These are phyloP conservation scores for Enteromius paludinosus DNA, from an alignment of 2,797 vertebrate species.

Conservation along the genomic window DNA sequence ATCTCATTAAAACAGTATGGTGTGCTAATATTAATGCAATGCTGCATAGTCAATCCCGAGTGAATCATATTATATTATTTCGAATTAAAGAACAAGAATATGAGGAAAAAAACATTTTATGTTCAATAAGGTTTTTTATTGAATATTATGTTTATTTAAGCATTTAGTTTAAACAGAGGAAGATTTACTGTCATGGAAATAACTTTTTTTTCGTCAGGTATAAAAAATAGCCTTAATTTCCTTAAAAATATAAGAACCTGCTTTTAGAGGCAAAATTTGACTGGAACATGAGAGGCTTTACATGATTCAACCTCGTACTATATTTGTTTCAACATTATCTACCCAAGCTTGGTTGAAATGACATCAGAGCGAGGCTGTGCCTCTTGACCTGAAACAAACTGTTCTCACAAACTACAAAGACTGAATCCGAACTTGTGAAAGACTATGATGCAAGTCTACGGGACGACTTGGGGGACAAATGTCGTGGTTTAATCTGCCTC, in stretches of 20 bases:
- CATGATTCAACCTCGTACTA: not conserved
- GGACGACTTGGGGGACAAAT: not conserved
- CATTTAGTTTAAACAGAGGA: not conserved
- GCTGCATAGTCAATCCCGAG: not conserved
- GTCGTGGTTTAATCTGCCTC: not conserved
- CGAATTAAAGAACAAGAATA: not conserved
- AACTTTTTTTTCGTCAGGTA: not conserved
- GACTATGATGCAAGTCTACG: not conserved
- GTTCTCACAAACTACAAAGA: not conserved
- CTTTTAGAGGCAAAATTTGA: not conserved
- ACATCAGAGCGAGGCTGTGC: not conserved
- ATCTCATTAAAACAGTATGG: not conserved
- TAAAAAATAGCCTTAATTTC: not conserved
- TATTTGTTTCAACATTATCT: not conserved
- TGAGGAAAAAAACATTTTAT: not conserved
- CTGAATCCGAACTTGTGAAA: slow-evolving; percentile 5
- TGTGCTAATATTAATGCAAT: not conserved
- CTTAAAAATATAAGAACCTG: not conserved
- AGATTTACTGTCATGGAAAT: not conserved
- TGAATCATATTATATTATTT: not conserved
- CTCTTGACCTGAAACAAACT: not conserved
- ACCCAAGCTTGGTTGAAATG: not conserved
- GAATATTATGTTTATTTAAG: not conserved
- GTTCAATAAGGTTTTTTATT: not conserved
- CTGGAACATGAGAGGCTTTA: not conserved